phyloP scores from a whole-genome alignment of 1,140 invertebrate genomes.

The Bilobella aurantiaca region DNA sequence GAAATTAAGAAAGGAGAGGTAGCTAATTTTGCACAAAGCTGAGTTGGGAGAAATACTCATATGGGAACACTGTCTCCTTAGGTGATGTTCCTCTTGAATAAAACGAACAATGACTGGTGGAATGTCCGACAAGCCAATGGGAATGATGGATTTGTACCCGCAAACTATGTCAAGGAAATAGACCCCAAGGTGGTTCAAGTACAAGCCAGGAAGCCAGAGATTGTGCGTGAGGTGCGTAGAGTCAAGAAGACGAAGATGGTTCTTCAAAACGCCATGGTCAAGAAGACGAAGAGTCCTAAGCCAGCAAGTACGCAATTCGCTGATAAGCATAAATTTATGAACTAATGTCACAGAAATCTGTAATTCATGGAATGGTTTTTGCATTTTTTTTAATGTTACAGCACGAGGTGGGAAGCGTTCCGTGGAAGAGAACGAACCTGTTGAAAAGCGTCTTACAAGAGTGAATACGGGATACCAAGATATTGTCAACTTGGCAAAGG shows the following conservation, averaged over 20 bases:
- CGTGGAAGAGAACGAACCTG: conserved; percentile 57
- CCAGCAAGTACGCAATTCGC: conserved; percentile 35
- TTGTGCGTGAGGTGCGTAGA: conserved; percentile 66
- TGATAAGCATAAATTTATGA: too few species aligned
- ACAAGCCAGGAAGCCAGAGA: conserved; percentile 69
- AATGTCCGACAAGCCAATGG: conserved; percentile 83
- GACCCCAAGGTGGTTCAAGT: conserved; percentile 74
- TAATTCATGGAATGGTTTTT: background rate
- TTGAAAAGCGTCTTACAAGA: conserved; percentile 67
- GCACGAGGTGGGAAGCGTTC: conserved; percentile 37
- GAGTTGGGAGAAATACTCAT: too few species aligned
- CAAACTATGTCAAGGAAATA: conserved; percentile 90
- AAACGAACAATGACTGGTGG: conserved; percentile 98
- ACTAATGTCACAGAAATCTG: background rate
- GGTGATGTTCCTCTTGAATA: conserved; percentile 81
- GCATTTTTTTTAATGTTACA: conserved; percentile 6
- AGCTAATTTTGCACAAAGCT: too few species aligned
- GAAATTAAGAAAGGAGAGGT: conserved; percentile 82
- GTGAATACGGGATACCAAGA: conserved; percentile 72
- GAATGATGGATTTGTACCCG: conserved; percentile 90
- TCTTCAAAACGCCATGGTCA: conserved; percentile 65
- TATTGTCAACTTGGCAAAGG: conserved; percentile 64
- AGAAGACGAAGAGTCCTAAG: conserved; percentile 37
- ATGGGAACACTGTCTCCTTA: conserved; percentile 36
- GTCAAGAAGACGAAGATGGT: conserved; percentile 84